These are phyloP conservation scores for Cyanoderma ruficeps DNA, from an alignment of 2,113 vertebrate species.

Conservation along the genomic window DNA sequence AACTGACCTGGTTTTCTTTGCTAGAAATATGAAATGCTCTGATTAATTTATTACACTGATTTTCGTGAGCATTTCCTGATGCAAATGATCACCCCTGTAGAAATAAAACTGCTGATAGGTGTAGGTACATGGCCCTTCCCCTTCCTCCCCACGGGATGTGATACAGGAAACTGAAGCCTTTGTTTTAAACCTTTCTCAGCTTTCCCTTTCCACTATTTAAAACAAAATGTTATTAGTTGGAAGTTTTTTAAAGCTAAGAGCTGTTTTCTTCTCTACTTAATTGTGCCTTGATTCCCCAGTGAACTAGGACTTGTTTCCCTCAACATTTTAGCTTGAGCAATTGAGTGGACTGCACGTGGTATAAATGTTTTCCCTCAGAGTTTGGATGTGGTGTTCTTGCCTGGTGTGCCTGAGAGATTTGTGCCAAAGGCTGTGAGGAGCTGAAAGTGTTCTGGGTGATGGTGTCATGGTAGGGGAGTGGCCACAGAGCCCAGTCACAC, in stretches of 20 bases:
- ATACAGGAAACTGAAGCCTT: not conserved
- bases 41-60: not conserved
- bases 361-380: not conserved
- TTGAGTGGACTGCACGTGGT: not conserved
- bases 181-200: not conserved
- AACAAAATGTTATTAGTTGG: not conserved
- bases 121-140: not conserved
- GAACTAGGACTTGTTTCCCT: not conserved
- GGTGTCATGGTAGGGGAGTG: not conserved
- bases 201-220: not conserved
- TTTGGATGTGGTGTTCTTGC: not conserved
- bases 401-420: not conserved
- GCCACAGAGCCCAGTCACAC: not conserved
- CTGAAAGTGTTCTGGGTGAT: not conserved
- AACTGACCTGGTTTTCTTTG: constrained; percentile 18
- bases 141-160: not conserved
- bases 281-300: fast-evolving
- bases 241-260: not conserved
- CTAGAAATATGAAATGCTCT: not conserved
- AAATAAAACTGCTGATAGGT: not conserved
- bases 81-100: not conserved
- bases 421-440: not conserved
- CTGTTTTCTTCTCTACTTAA: not conserved
- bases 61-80: not conserved
- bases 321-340: not conserved